Evolutionary conservation across 2,888 invertebrate genomes (phyloP), one percentile per base, ranked within the genome.

Genomic region (Hydrotaea cyrtoneurina): DNA sequence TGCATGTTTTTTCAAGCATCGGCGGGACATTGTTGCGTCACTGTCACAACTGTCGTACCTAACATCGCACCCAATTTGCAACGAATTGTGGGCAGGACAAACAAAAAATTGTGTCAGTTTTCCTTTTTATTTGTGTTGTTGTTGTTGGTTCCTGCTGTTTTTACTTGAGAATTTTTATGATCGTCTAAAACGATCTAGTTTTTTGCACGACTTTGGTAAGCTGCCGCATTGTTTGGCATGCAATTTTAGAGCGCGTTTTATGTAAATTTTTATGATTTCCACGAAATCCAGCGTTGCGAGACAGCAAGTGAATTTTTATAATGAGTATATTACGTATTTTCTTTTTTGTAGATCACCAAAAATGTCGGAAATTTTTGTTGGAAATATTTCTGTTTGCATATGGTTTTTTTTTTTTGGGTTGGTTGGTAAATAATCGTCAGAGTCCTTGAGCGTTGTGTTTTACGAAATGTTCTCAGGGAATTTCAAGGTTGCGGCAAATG

Each of bases 381-480:
- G 31, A 43, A 26, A 8, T 39, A 74, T 36, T 59, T 62, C 5
- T 0, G n/a, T 15, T 50, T 1, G 15, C 31, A 39, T 21, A 55
- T 26, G 43, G n/a, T 26, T 71, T 80, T 66, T 55, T 15, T 46
- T 55, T 87, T 86, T 87, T n/a, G n/a, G n/a, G n/a, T n/a, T n/a
- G n/a, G n/a, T n/a, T n/a, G n/a, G n/a, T n/a, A n/a, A n/a, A n/a
- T 86, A 87, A 87, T 88, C 85, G 87, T 88, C 88, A 88, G 87
- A 89, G 89, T 89, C 89, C 23, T 31, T 50, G 50, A n/a, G 50
- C 13, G 50, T 15, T n/a, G 0, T 50, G n/a, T 50, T 50, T 13
- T n/a, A 2, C 50, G 2, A n/a, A 4, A 50, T n/a, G 39, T 36
- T 8, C 4, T 36, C 36, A 31, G 31, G 3, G 31, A 31, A 31